Conservation (phyloP, 2,888 invertebrate species). For the Labia minor region DNA sequence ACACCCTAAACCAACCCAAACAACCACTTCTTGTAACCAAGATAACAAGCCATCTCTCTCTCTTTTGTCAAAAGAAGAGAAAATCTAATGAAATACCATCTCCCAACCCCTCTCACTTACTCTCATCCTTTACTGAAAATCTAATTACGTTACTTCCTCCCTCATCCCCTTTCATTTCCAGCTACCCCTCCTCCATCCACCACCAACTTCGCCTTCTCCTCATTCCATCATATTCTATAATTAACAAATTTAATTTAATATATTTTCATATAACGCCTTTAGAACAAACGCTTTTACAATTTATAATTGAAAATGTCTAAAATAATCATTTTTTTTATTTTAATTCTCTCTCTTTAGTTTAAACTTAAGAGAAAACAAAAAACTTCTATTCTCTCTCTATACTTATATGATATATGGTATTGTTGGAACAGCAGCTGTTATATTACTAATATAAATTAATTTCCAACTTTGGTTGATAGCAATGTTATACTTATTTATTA, state of each 20-base stretch:
- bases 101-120: no score
- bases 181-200: background rate
- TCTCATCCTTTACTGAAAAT: background rate
- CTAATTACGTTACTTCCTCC: background rate
- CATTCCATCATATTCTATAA: no score
- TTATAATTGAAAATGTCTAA: background rate
- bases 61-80: background rate
- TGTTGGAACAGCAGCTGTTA: no score
- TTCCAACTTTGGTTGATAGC: no score
- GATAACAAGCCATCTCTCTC: background rate
- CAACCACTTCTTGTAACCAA: background rate
- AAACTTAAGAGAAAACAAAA: no score
- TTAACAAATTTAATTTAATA: conserved; percentile 13
- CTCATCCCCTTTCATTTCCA: background rate
- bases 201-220: background rate
- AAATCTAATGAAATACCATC: background rate
- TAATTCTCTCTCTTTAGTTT: no score
- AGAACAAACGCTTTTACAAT: background rate
- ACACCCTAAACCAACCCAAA: no score
- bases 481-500: no score
- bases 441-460: no score
- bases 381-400: no score
- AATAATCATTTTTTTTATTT: no score
- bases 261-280: background rate
- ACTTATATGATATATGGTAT: no score